A percentile compares a stretch with the other conserved stretches of the same genome.
phyloP scores from a whole-genome alignment of 2,888 invertebrate genomes.

The Furcula furcula region DNA sequence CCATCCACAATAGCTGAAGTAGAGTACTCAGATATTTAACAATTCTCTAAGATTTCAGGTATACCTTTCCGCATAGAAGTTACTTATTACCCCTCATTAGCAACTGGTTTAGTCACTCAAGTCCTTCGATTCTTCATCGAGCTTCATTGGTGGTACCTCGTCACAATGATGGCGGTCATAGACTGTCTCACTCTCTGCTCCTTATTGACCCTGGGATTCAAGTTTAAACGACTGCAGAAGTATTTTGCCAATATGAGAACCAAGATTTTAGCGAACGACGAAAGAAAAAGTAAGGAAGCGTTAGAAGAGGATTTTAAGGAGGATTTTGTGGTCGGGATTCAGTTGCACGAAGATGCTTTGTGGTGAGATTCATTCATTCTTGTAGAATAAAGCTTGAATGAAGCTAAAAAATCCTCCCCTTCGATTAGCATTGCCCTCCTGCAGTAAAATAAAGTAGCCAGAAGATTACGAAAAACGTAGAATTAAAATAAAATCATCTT shows the following conservation, averaged over 20 bases:
- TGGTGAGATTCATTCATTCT: too few species aligned
- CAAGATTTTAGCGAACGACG: conserved; percentile 24
- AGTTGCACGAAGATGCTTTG: conserved; percentile 50
- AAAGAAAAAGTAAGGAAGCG: conserved; percentile 16
- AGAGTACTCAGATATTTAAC: too few species aligned
- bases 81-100: conserved; percentile 39
- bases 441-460: too few species aligned
- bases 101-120: conserved; percentile 35
- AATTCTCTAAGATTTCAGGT: conserved; percentile 42
- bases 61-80: conserved; percentile 49
- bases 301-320: conserved; percentile 35
- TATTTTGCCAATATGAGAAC: conserved; percentile 40
- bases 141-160: conserved; percentile 52
- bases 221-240: conserved; percentile 43
- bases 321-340: conserved; percentile 47
- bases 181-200: conserved; percentile 46
- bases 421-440: too few species aligned
- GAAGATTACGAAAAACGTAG: too few species aligned
- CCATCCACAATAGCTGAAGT: too few species aligned
- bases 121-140: conserved; percentile 42
- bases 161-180: conserved; percentile 42
- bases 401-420: too few species aligned
- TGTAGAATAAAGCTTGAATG: too few species aligned
- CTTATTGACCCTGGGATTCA: conserved; percentile 41
- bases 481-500: too few species aligned